A percentile compares a stretch with the other conserved stretches of the same genome.
Evolutionary conservation across 2,797 vertebrate species (phyloP).

Genomic region (Ctenochaetus hawaiiensis): DNA sequence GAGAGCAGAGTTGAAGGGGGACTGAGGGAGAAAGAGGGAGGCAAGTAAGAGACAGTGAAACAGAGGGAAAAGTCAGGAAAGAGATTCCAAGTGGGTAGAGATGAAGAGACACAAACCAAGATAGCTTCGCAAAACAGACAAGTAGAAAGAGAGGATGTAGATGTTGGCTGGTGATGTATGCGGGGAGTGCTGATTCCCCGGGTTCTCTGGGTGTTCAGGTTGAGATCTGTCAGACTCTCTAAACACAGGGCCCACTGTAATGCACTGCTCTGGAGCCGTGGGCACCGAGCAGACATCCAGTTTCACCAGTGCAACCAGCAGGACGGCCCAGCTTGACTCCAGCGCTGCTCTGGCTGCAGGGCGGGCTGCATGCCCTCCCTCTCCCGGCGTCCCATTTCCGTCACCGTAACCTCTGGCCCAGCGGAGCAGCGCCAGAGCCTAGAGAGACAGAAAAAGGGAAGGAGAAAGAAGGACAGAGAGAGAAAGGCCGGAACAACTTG

Average conservation of each 20-base stretch:
- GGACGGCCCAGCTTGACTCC: conserved; percentile 41
- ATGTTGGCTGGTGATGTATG: conserved; percentile 75
- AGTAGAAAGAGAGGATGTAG: conserved; percentile 70
- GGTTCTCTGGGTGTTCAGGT: conserved; percentile 77
- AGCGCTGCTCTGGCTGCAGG: not conserved
- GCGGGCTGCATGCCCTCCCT: conserved; percentile 39
- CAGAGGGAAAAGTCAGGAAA: conserved; percentile 62
- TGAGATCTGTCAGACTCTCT: conserved; percentile 83
- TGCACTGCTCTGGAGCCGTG: conserved; percentile 59
- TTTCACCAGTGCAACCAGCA: conserved; percentile 54
- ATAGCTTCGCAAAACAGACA: conserved; percentile 71
- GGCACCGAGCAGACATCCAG: conserved; percentile 58
- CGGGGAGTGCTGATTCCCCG: conserved; percentile 64
- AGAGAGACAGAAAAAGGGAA: conserved; percentile 47
- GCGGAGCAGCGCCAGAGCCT: conserved; percentile 45
- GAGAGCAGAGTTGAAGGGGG: conserved; percentile 78
- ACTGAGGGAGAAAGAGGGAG: conserved; percentile 47
- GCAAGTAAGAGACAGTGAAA: conserved; percentile 40
- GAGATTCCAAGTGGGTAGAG: conserved; percentile 68
- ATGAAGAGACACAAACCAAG: conserved; percentile 75
- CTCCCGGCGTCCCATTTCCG: conserved; percentile 29
- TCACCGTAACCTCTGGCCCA: conserved; percentile 50
- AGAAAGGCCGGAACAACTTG: conserved; percentile 77
- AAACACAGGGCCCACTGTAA: conserved; percentile 73
- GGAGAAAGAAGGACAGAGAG: conserved; percentile 55